These are phyloP conservation scores for Teleogryllus oceanicus DNA, from an alignment of 2,888 invertebrate species.

Conservation along the genomic window DNA sequence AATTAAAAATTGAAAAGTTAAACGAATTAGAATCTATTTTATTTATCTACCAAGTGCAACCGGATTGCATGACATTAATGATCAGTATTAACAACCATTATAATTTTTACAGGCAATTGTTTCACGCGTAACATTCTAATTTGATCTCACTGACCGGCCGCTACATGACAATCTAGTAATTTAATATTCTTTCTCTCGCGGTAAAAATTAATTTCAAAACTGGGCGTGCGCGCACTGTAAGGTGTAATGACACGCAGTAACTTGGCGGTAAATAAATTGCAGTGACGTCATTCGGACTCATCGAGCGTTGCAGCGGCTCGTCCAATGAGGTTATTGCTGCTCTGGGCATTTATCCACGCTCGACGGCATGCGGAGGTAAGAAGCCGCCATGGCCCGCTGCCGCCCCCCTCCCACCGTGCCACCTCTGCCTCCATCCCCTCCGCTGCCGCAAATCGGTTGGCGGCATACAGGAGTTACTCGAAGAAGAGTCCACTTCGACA, in stretches of 20 bases:
- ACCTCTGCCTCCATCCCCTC: too few species aligned
- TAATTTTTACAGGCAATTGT: neutral
- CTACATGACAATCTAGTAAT: constrained; percentile 9
- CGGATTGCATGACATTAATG: neutral
- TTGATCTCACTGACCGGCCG: neutral
- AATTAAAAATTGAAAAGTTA: constrained; percentile 18
- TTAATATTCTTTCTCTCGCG: neutral
- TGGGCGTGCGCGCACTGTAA: neutral
- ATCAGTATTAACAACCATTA: constrained; percentile 3
- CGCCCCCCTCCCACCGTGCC: too few species aligned
- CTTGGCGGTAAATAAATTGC: neutral
- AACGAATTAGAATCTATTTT: neutral
- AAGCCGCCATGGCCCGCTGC: too few species aligned
- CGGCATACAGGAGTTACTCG: too few species aligned
- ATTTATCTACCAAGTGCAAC: neutral
- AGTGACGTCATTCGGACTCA: neutral
- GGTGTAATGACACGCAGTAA: neutral
- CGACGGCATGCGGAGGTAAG: too few species aligned
- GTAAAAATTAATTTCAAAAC: constrained; percentile 9
- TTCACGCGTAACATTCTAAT: constrained; percentile 5
- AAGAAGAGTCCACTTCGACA: too few species aligned
- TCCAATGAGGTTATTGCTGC: neutral
- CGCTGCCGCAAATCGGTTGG: too few species aligned
- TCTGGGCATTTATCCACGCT: neutral
- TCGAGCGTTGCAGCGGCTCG: neutral